Conservation (phyloP, 2,888 invertebrate genomes). For the Candidula unifasciata region DNA sequence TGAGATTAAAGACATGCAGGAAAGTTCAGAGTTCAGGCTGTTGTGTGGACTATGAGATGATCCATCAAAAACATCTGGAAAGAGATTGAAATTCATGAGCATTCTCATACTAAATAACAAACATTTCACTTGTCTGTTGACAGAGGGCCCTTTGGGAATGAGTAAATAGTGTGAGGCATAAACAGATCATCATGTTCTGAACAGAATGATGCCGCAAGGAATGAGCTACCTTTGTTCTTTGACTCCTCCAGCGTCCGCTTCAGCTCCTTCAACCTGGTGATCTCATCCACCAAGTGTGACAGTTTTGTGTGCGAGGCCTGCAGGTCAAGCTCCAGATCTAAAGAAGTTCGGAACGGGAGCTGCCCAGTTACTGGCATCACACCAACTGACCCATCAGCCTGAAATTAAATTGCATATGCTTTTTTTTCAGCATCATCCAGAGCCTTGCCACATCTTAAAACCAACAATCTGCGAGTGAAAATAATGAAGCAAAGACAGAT, state of each 20-base stretch:
- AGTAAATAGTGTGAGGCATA: no score
- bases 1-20: no score
- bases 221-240: constrained; percentile 79
- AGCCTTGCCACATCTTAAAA: background rate
- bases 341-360: constrained; percentile 83
- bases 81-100: no score
- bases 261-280: constrained; percentile 87
- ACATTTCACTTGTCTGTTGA: no score
- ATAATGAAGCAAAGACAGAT: background rate
- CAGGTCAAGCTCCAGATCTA: constrained; percentile 93
- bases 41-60: no score
- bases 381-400: constrained; percentile 54
- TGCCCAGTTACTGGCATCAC: constrained; percentile 52
- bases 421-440: no score
- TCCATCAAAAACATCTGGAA: no score
- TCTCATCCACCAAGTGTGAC: constrained; percentile 89
- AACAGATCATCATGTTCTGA: background rate
- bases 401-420: constrained; percentile 9
- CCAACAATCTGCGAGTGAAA: background rate
- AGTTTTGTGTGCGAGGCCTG: constrained; percentile 93
- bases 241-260: constrained; percentile 89
- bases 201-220: background rate
- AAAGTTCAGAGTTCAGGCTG: no score
- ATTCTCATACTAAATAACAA: no score
- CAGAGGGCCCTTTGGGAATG: no score